Evolutionary conservation across 1,140 invertebrate species (phyloP).

Genomic region (Drosophila kikkawai): DNA sequence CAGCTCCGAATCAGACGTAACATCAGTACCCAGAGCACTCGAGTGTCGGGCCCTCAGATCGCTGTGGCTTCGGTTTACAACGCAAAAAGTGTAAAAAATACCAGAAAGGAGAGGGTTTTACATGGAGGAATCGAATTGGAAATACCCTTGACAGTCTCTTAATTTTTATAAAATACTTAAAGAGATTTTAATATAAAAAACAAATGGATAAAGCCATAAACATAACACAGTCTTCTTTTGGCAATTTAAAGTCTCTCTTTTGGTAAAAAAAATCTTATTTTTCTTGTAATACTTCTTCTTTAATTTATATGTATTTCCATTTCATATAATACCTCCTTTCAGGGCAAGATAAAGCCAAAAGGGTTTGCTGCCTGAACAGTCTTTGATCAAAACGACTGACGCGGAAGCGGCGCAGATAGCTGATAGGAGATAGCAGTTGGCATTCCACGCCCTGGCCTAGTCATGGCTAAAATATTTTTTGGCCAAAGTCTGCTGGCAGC

Average conservation of each 20-base stretch:
- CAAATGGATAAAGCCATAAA: background rate
- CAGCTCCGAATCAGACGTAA: slow-evolving; percentile 55
- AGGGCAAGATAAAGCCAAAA: slow-evolving; percentile 10
- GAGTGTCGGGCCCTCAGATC: slow-evolving; percentile 56
- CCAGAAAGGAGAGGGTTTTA: background rate
- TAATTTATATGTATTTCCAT: background rate
- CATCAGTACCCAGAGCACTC: slow-evolving; percentile 33
- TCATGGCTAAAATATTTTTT: slow-evolving; percentile 59
- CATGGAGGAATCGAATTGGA: background rate
- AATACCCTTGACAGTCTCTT: background rate
- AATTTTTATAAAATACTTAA: background rate
- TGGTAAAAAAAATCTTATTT: too few relatives aligned
- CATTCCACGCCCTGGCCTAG: slow-evolving; percentile 17
- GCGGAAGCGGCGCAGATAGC: slow-evolving; percentile 37
- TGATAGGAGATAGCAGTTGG: slow-evolving; percentile 25
- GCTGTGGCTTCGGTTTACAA: slow-evolving; percentile 35
- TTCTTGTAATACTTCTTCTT: too few relatives aligned
- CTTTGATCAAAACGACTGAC: slow-evolving; percentile 50
- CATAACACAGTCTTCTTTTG: background rate
- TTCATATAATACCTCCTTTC: background rate
- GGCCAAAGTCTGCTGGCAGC: slow-evolving; percentile 26
- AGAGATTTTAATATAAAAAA: background rate
- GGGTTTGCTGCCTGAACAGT: slow-evolving; percentile 37
- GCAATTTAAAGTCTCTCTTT: background rate
- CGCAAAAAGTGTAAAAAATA: slow-evolving; percentile 25